Percentiles rank a stretch among this genome's conserved stretches.
These are phyloP conservation scores for Acrocephalus kingi DNA, from an alignment of 2,113 vertebrate genomes.

Conservation along the genomic window DNA sequence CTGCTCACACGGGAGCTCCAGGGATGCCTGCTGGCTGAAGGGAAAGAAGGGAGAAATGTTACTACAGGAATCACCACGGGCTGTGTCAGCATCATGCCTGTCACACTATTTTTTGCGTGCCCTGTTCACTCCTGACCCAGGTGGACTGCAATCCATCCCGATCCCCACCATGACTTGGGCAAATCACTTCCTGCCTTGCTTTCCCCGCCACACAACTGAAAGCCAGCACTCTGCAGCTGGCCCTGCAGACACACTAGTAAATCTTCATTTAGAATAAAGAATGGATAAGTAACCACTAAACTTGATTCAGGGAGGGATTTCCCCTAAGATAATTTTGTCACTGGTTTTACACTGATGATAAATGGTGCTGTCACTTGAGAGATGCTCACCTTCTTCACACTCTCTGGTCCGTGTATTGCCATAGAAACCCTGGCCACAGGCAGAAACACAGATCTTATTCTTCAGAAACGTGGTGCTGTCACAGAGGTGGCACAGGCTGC, in stretches of 20 bases:
- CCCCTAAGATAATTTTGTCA: not conserved
- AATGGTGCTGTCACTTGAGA: not conserved
- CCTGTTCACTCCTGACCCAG: not conserved
- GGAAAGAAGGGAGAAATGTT: not conserved
- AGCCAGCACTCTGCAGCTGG: not conserved
- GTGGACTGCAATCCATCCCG: not conserved
- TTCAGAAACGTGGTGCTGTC: constrained; percentile 75
- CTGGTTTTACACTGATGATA: not conserved
- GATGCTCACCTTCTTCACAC: constrained; percentile 83
- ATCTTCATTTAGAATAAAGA: not conserved
- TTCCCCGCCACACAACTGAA: not conserved
- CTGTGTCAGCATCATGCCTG: not conserved
- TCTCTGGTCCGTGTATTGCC: constrained; percentile 68
- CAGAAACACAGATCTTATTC: constrained; percentile 78
- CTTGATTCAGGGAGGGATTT: not conserved
- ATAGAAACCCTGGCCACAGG: constrained; percentile 83
- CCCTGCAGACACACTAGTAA: not conserved
- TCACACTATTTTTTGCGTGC: not conserved
- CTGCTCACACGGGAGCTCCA: constrained; percentile 71
- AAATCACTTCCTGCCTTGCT: not conserved
- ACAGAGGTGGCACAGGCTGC: constrained; percentile 78
- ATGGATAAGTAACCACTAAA: not conserved
- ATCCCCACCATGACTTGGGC: not conserved
- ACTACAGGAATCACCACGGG: not conserved
- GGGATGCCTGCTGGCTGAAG: constrained; percentile 72